phyloP scores from a whole-genome alignment of 1,140 invertebrate species.

The Cotesia chilonis region DNA sequence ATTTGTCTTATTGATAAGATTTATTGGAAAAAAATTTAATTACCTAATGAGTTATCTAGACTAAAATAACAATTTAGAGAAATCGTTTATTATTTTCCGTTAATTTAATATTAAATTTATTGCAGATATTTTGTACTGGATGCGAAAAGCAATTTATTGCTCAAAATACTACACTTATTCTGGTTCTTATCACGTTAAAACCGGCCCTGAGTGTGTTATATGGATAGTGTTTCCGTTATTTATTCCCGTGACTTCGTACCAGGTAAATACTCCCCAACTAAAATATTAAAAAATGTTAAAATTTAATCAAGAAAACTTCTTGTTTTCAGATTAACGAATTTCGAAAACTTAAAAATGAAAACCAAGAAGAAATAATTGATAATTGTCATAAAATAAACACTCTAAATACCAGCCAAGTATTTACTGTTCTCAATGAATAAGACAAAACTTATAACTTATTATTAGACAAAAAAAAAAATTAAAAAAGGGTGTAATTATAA shows the following conservation, averaged over 20 bases:
- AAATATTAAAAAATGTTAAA: not conserved
- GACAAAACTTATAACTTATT: no score
- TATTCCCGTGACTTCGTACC: constrained; percentile 73
- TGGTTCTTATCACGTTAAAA: constrained; percentile 75
- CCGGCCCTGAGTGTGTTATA: constrained; percentile 73
- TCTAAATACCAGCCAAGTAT: constrained; percentile 14
- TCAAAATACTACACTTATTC: constrained; percentile 70
- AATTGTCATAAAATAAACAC: constrained; percentile 44
- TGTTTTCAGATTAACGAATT: constrained; percentile 46
- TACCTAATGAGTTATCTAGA: no score
- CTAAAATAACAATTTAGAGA: not conserved
- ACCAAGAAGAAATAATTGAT: constrained; percentile 39
- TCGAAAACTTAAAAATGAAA: constrained; percentile 44
- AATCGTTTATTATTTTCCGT: not conserved
- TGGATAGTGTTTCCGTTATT: constrained; percentile 81
- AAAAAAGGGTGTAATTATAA: not conserved
- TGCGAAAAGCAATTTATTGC: constrained; percentile 57
- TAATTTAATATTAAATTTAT: constrained; percentile 3
- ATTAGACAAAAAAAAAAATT: not conserved
- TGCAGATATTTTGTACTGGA: constrained; percentile 63
- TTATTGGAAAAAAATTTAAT: no score
- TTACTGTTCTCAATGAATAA: no score
- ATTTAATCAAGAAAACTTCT: not conserved
- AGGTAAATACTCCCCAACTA: constrained; percentile 66
- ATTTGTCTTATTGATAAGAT: not conserved